A percentile compares a stretch with the other conserved stretches of the same genome.
Evolutionary conservation across 2,113 vertebrate genomes (phyloP).

Genomic region (Oreochromis aureus): DNA sequence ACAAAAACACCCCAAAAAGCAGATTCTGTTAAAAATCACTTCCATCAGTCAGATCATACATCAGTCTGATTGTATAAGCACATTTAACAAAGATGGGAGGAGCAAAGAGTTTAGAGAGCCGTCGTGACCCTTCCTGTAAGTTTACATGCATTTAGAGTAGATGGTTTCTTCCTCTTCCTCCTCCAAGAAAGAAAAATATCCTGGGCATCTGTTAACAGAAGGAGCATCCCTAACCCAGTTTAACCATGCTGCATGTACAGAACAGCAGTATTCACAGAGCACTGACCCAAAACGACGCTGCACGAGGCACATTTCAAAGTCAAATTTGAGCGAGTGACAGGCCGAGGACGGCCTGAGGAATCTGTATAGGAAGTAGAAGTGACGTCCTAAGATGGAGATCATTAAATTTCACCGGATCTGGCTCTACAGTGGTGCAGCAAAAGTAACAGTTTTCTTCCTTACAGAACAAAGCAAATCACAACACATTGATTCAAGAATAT

Average conservation of each 20-base stretch:
- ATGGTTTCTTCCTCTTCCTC: neutral
- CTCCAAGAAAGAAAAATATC: neutral
- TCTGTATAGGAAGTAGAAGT: neutral
- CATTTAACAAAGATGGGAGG: neutral
- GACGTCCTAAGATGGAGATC: neutral
- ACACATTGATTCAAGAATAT: neutral
- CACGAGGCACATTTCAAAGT: conserved; percentile 57
- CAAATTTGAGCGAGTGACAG: neutral
- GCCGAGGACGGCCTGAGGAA: neutral
- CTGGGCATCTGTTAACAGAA: neutral
- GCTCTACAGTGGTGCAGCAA: neutral
- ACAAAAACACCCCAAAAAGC: neutral
- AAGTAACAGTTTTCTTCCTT: neutral
- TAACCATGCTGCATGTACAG: neutral
- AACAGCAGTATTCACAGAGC: neutral
- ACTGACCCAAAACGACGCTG: neutral
- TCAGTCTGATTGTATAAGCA: neutral
- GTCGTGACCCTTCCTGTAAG: neutral
- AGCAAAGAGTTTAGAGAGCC: neutral
- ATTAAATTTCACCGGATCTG: neutral
- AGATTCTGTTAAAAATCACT: neutral
- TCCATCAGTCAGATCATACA: neutral
- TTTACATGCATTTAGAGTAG: neutral
- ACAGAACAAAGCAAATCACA: neutral
- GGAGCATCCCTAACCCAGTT: neutral